Percentiles rank a stretch among this genome's conserved stretches.
Evolutionary conservation across 1,140 invertebrate genomes (phyloP).

Genomic region (Chlorops oryzae): DNA sequence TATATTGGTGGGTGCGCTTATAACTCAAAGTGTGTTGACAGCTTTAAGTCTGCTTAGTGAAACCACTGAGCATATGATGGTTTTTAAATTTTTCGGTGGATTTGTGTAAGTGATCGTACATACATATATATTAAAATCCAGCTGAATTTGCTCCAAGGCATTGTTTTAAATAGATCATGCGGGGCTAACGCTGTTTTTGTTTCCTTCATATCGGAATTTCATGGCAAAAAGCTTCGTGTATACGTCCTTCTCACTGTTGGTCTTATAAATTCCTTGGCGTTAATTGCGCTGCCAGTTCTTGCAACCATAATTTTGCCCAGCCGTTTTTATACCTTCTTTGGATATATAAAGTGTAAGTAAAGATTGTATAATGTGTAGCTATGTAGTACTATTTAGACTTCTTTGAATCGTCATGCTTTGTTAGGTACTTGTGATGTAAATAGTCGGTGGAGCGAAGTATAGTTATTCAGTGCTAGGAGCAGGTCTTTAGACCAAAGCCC

Average conservation of each 20-base stretch:
- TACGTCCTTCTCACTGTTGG: constrained; percentile 57
- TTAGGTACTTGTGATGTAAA: too few species aligned
- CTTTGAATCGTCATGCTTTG: too few species aligned
- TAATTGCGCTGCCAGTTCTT: constrained; percentile 51
- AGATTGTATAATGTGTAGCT: too few species aligned
- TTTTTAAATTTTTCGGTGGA: constrained; percentile 68
- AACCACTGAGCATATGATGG: constrained; percentile 61
- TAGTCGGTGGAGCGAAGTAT: too few species aligned
- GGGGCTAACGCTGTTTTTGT: constrained; percentile 65
- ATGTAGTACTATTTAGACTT: too few species aligned
- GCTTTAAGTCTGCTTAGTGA: too few species aligned
- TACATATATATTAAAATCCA: neutral
- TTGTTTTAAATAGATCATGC: constrained; percentile 59
- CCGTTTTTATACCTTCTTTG: too few species aligned
- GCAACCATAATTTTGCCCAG: constrained; percentile 50
- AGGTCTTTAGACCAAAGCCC: too few species aligned
- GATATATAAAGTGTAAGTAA: constrained; percentile 62
- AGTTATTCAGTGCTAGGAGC: too few species aligned
- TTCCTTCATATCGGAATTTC: constrained; percentile 64
- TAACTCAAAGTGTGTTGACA: too few species aligned
- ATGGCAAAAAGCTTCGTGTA: constrained; percentile 56
- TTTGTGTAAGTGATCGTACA: constrained; percentile 58
- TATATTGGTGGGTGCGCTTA: too few species aligned
- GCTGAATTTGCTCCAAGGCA: too few species aligned
- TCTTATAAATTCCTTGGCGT: constrained; percentile 53